Evolutionary conservation across 2,113 vertebrate genomes (phyloP), one percentile per base, ranked within the genome.

Genomic region (Scomber japonicus): DNA sequence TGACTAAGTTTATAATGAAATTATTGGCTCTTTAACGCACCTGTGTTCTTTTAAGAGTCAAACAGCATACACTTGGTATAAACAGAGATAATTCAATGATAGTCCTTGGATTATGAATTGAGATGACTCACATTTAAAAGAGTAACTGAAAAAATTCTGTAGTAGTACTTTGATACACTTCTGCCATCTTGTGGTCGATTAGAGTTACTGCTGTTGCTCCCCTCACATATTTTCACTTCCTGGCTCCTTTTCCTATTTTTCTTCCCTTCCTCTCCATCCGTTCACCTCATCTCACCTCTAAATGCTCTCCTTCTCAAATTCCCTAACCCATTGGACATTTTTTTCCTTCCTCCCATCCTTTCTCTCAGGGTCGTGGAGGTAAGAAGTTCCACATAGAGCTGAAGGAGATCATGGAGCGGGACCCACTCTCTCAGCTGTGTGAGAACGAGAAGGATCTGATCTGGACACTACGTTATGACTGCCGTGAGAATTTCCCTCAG

Each of bases 361-460:
- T 67, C 44, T 64, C 13, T 71, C 91, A 98, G 98, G 95, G 98
- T 79, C 97, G 98, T 19, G 98, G 98, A 74, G 97, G 97, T 49
- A 99, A 99, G 93, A 99, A 98, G 90, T 97, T 99, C 93, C 94
- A 97, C 89, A 93, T 97, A 49, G 98, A 98, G 87, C 92, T 99
- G 68, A 99, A 98, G 93, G 98, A 99, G 94, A 99, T 99, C 88
- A 97, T 99, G 97, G 98, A 98, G 89, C 95, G 98, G n/a, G 98
- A 99, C 86, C 96, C 98, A 0, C 95, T 99, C 59, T 98, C 96
- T 85, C 98, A 99, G 71, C 95, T 99, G n/a, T 99, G 97, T 94
- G 98, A 99, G 86, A 99, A 99, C 83, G 98, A 99, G 93, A 99
- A 98, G 94, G 98, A 99, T 91, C 94, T 99, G 70, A 98, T 99